phyloP scores from a whole-genome alignment of 53 echinoderm and acorn worm genomes.

The Paelopatides confundens region DNA sequence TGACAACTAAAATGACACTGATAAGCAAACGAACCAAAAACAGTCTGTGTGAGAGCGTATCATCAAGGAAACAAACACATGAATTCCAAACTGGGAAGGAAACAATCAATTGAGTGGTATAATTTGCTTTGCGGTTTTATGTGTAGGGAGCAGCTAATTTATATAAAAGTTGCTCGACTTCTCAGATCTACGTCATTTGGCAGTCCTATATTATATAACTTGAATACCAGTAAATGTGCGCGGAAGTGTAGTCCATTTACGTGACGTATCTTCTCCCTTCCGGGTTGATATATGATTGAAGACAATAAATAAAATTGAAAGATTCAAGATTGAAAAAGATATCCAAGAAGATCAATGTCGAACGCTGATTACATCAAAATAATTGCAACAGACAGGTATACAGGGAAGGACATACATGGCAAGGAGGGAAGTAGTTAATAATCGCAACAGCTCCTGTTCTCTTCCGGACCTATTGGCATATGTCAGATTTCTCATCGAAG shows the following conservation, averaged over 20 bases:
- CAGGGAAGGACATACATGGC: neutral
- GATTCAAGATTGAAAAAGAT: neutral
- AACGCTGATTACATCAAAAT: neutral
- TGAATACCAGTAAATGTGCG: too few relatives aligned
- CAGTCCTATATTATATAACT: too few relatives aligned
- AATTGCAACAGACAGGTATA: neutral
- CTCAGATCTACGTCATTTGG: too few relatives aligned
- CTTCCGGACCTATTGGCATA: neutral
- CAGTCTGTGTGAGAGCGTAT: neutral
- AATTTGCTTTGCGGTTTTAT: neutral
- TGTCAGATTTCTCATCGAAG: neutral
- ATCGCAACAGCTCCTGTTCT: neutral
- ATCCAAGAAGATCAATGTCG: neutral
- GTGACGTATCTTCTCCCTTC: too few relatives aligned
- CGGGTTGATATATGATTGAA: too few relatives aligned
- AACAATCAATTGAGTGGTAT: neutral
- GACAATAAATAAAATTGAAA: neutral
- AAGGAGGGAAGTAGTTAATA: conserved; percentile 15
- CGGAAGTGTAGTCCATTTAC: too few relatives aligned
- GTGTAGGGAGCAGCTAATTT: neutral
- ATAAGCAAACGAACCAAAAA: neutral
- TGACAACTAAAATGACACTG: neutral
- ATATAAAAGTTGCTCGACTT: neutral
- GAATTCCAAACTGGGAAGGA: conserved; percentile 39
- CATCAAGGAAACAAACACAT: conserved; percentile 8